Base-by-base conservation (phyloP, 2,888 invertebrate genomes). In the Tiliacea citrago region DNA sequence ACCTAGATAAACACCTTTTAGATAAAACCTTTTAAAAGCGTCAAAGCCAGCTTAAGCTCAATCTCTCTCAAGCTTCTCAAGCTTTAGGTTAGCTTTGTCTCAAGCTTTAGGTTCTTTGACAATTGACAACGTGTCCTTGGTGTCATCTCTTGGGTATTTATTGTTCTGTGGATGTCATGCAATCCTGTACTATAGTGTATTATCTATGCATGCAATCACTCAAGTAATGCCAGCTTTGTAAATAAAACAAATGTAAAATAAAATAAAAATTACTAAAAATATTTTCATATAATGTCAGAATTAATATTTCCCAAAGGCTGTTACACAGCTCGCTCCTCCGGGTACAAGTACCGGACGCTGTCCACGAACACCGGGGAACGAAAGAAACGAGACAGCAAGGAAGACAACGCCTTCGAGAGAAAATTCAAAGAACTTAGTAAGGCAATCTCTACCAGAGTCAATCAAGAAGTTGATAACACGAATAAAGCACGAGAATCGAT, bases 271-370 rank as follows among this genome's bases (percentile, higher is more conserved):
- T 42, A 18, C 0, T 0, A 42, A 55, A 77, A 80, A 58, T n/a
- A 73, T 66, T 66, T 61, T 60, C 60, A 47, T 66, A 84, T 67
- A 21, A 95, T 95, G 95, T 91, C 94, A 4, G 90, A 92, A 35
- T 58, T 75, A 58, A 84, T 90, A 81, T 95, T 94, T 77, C 93
- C 94, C 77, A 95, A 94, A 83, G 93, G 90, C 74, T 95, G 94
- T 79, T 95, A 93, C 82, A 95, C 94, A 2, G 86, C 94, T 1
- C 92, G 95, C 0, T 94, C 92, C 68, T 81, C 93, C 3, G 95
- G 95, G 4, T 95, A 96, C 83, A 95, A 96, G 72, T 95, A 95
- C 75, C 91, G 95, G 2, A 95, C 94, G 2, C 83, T 95, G 6
- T 93, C 95, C 4, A 95, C 95, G 0, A 95, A 95, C 73, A 96